Conservation (phyloP, 2,888 invertebrate species). For the Phengaris alcon region DNA sequence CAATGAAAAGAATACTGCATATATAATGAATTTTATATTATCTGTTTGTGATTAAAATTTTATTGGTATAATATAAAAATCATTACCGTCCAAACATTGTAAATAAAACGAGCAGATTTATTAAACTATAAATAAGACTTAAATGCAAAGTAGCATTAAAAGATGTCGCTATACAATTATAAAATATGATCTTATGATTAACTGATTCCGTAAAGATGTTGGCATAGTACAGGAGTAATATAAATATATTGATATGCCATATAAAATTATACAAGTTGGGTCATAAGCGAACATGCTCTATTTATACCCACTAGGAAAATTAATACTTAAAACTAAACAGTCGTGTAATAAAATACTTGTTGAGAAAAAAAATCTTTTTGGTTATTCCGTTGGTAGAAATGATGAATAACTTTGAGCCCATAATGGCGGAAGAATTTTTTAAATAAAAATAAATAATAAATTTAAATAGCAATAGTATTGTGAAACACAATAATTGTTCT, state of each 20-base stretch:
- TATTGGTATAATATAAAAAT: slow-evolving; percentile 2
- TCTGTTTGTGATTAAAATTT: background rate
- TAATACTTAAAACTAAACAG: slow-evolving; percentile 59
- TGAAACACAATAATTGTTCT: slow-evolving; percentile 42
- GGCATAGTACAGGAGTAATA: slow-evolving; percentile 30
- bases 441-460: slow-evolving; percentile 54
- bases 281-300: slow-evolving; percentile 45
- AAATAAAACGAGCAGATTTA: slow-evolving; percentile 7
- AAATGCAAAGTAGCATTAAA: slow-evolving; percentile 13
- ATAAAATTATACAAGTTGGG: slow-evolving; percentile 47
- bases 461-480: slow-evolving; percentile 46
- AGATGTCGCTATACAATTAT: slow-evolving; percentile 10
- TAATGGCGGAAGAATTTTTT: slow-evolving; percentile 49
- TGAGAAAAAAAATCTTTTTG: slow-evolving; percentile 51
- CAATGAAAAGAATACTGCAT: slow-evolving; percentile 22
- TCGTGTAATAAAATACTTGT: slow-evolving; percentile 55
- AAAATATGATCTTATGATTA: slow-evolving; percentile 14
- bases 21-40: slow-evolving; percentile 18
- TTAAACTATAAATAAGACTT: slow-evolving; percentile 12
- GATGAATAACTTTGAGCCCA: slow-evolving; percentile 57
- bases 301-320: slow-evolving; percentile 50
- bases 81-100: slow-evolving; percentile 9
- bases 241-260: slow-evolving; percentile 46
- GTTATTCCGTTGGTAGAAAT: slow-evolving; percentile 52
- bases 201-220: slow-evolving; percentile 14